Percentiles rank a stretch among this genome's conserved stretches.
phyloP scores from a whole-genome alignment of 1,140 invertebrate genomes.

The Drosophila pseudoananassae region DNA sequence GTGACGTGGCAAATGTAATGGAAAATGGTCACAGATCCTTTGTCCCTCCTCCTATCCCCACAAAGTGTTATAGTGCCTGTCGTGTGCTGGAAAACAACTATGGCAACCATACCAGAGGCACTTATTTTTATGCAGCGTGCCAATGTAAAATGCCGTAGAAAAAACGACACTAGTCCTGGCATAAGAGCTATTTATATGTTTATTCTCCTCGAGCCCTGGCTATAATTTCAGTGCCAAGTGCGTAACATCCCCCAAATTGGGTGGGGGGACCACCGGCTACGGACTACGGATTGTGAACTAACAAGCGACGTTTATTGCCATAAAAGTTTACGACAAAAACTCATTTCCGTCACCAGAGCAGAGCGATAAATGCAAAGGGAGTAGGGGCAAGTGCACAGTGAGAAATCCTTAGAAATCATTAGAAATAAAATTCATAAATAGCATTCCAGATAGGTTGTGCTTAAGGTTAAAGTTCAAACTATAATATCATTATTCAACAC shows the following conservation, averaged over 20 bases:
- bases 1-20: constrained; percentile 78
- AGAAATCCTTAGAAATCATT: neutral
- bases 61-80: constrained; percentile 4
- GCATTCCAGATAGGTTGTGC: neutral
- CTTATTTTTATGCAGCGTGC: constrained; percentile 73
- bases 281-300: constrained; percentile 35
- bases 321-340: constrained; percentile 82
- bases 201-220: constrained; percentile 52
- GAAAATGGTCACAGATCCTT: constrained; percentile 63
- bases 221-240: constrained; percentile 72
- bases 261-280: neutral
- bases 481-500: neutral
- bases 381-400: neutral
- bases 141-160: constrained; percentile 58
- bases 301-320: constrained; percentile 80
- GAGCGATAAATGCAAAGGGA: constrained; percentile 64
- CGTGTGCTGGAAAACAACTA: constrained; percentile 25
- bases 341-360: constrained; percentile 77
- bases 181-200: constrained; percentile 66
- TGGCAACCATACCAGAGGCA: constrained; percentile 40
- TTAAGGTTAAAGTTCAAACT: neutral
- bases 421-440: neutral
- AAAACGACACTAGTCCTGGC: constrained; percentile 56
- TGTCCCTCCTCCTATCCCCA: neutral
- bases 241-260: constrained; percentile 32